Evolutionary conservation across 2,797 vertebrate genomes (phyloP), one percentile per base, ranked within the genome.

Genomic region (Spatula clypeata): DNA sequence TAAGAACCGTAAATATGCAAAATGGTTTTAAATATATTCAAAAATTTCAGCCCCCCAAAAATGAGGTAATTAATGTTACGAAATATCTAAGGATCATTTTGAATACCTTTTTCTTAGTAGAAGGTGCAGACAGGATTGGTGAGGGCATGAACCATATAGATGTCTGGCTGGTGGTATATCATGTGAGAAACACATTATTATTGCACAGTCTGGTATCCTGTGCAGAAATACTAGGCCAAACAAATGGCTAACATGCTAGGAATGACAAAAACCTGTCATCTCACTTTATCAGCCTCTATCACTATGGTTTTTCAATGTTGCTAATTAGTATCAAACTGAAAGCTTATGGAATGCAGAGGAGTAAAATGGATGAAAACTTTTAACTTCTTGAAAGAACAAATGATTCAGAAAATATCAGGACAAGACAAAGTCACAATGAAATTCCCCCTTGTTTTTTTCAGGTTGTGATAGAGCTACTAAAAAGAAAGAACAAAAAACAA

Each of bases 141-240:
- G 38, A 86, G 71, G 47, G 20, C 13, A 24, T 3, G 18, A 87
- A 79, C 32, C 21, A 13, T 13, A 24, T 10, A 82, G n/a, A 79
- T 76, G 83, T 82, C 65, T 75, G 42, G 19, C 11, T 66, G 23
- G 54, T 32, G 13, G 9, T 61, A 17, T 47, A 38, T 47, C 17
- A 13, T 4, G 5, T 54, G 40, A 76, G 51, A 91, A 91, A 66
- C 5, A 32, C 29, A 62, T 40, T 93, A 5, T 32, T 29, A 47
- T 10, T 76, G 42, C 85, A 66, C 55, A 86, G 47, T 60, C 75
- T 58, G 45, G 38, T 70, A 66, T 31, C 27, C 64, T 71, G n/a
- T 84, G 61, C 70, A 64, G 54, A 92, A 94, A 91, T 57, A 74
- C 57, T 61, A 94, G 62, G 62, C 44, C 57, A 92, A 94, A 92